Evolutionary conservation across 2,113 vertebrate genomes (phyloP).

Genomic region (Collichthys lucidus): DNA sequence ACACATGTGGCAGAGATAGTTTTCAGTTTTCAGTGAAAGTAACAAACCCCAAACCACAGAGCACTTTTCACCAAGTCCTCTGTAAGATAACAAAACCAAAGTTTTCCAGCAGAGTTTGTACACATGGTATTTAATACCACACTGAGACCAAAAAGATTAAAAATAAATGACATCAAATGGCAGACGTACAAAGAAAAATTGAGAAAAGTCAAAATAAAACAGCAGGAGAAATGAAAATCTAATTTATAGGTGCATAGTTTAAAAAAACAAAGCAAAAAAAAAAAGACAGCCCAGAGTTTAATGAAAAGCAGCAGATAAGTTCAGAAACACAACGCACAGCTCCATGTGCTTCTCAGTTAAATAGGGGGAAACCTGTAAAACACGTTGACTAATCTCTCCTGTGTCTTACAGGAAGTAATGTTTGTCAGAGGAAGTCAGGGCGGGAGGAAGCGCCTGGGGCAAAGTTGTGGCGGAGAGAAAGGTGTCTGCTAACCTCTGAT

Average conservation of each 20-base stretch:
- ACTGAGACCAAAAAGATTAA: not conserved
- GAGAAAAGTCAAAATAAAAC: not conserved
- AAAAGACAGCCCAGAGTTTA: not conserved
- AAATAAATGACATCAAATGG: not conserved
- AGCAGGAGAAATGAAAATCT: not conserved
- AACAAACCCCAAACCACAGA: conserved; percentile 32
- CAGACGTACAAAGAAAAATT: not conserved
- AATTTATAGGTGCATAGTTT: not conserved
- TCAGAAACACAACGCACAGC: not conserved
- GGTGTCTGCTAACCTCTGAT: conserved; percentile 74
- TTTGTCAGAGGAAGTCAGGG: conserved; percentile 73
- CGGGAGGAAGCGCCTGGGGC: conserved; percentile 65
- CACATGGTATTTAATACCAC: not conserved
- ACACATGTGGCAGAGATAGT: not conserved
- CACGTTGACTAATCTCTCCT: conserved; percentile 68
- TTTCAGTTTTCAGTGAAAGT: conserved; percentile 11
- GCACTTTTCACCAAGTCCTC: not conserved
- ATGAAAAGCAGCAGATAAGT: conserved; percentile 10
- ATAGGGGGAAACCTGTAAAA: conserved; percentile 68
- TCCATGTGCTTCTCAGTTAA: conserved; percentile 46
- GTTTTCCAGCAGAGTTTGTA: not conserved
- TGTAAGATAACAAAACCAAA: too few relatives aligned
- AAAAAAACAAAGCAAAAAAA: not conserved
- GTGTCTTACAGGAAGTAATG: conserved; percentile 71
- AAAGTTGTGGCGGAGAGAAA: conserved; percentile 44